Base-by-base conservation (phyloP, 2,888 invertebrate genomes). In the Pinctada fucata region DNA sequence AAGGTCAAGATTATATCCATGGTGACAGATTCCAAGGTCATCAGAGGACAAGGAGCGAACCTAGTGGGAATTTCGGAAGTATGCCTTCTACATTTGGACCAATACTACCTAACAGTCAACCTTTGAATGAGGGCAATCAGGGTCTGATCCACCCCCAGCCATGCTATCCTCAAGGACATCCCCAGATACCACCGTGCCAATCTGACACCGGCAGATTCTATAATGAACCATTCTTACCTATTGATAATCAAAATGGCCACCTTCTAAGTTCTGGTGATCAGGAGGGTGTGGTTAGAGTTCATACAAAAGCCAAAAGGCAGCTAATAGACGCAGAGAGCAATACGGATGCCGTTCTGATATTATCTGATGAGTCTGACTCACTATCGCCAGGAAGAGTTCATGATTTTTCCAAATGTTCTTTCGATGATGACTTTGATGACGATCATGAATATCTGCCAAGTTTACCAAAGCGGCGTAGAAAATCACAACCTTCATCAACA, bases 391-490 rank as follows among this genome's bases (percentile, higher is more conserved):
- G n/a, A n/a, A n/a, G n/a, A 63, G 63, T 63, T 63, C 63, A n/a
- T 63, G n/a, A 13, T 16, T n/a, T n/a, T 63, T 63, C 63, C 63
- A 3, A 63, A 63, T 63, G 63, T 13, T 31, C 67, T 10, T 2
- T 31, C 67, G 2, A 67, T 10, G 13, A 16, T 67, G 45, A n/a
- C 45, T 10, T 10, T 8, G 58, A 5, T 8, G 45, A 10, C 13
- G 45, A 8, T 67, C 45, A 31, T n/a, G 67, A 67, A n/a, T 67
- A 67, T 67, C 16, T 16, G 45, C 67, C 67, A 16, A 16, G 67
- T n/a, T 16, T 67, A 31, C 67, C 67, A 67, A 52, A 52, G 10
- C 58, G 10, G 5, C 58, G 6, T 8, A 5, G 58, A 10, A 52
- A 52, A 52, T 52, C 58, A 5, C 58, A 10, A 8, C n/a, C n/a